Evolutionary conservation across 1,140 invertebrate genomes (phyloP).

Genomic region (Caligus rogercresseyi): DNA sequence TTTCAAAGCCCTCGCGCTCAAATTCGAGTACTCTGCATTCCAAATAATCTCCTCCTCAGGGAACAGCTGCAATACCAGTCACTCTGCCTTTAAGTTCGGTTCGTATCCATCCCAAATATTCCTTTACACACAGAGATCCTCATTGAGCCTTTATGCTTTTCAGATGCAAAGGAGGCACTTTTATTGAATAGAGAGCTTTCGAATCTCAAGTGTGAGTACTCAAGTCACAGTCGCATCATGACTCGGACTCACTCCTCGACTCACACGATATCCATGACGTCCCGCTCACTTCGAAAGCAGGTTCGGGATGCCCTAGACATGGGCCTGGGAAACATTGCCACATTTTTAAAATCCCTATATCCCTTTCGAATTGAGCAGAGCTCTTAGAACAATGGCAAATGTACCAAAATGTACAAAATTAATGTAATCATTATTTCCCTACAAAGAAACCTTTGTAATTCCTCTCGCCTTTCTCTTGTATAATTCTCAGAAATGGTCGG

Average conservation of each 20-base stretch:
- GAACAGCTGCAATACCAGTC: too few species aligned
- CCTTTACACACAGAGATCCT: too few species aligned
- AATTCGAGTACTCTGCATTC: too few species aligned
- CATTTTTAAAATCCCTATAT: neutral
- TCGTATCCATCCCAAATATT: too few species aligned
- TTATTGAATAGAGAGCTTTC: neutral
- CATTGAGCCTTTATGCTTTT: too few species aligned
- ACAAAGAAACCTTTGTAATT: too few species aligned
- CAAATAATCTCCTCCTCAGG: too few species aligned
- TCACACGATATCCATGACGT: neutral
- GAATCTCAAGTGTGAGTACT: neutral
- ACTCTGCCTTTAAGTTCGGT: too few species aligned
- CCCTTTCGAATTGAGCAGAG: too few species aligned
- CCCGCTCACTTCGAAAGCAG: neutral
- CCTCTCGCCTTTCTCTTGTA: too few species aligned
- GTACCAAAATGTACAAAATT: neutral
- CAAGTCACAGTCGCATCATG: neutral
- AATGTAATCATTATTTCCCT: neutral
- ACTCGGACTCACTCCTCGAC: neutral
- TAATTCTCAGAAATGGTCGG: too few species aligned
- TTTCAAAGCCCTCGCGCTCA: neutral
- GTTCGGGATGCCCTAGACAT: neutral
- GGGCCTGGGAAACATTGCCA: neutral
- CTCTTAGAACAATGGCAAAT: too few species aligned
- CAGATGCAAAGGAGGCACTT: neutral